These are phyloP conservation scores for Atta cephalotes DNA, from an alignment of 1,140 invertebrate genomes.

Conservation along the genomic window DNA sequence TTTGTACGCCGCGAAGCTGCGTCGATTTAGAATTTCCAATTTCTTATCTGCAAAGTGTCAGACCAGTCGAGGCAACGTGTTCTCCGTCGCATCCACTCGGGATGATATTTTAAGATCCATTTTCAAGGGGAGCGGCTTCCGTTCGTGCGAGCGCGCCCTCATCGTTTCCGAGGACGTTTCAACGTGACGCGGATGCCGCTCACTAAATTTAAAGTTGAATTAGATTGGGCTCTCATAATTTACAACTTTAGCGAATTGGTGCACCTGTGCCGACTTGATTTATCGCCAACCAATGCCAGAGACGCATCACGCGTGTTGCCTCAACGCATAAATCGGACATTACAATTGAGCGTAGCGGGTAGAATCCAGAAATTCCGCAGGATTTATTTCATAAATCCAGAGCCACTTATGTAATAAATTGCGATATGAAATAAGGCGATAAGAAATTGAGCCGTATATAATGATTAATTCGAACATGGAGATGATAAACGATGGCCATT, in stretches of 20 bases:
- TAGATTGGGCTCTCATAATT: conserved; percentile 53
- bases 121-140: conserved; percentile 65
- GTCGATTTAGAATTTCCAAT: conserved; percentile 4
- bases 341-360: conserved; percentile 13
- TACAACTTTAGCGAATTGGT: conserved; percentile 34
- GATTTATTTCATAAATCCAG: not conserved
- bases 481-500: not conserved
- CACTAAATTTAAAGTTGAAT: conserved; percentile 79
- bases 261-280: conserved; percentile 11
- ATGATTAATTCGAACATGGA: not conserved
- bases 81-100: conserved; percentile 45
- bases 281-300: not conserved
- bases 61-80: conserved; percentile 57
- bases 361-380: not conserved
- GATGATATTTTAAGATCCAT: conserved; percentile 77
- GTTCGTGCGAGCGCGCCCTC: conserved; percentile 12
- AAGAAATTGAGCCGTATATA: too few species aligned
- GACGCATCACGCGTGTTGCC: not conserved
- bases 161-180: conserved; percentile 65
- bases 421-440: too few species aligned
- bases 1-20: not conserved
- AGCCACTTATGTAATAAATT: not conserved
- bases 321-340: conserved; percentile 21
- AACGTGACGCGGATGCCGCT: conserved; percentile 67
- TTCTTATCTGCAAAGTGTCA: conserved; percentile 62